Conservation (phyloP, 2,797 vertebrate genomes). For the Margarornis squamiger region DNA sequence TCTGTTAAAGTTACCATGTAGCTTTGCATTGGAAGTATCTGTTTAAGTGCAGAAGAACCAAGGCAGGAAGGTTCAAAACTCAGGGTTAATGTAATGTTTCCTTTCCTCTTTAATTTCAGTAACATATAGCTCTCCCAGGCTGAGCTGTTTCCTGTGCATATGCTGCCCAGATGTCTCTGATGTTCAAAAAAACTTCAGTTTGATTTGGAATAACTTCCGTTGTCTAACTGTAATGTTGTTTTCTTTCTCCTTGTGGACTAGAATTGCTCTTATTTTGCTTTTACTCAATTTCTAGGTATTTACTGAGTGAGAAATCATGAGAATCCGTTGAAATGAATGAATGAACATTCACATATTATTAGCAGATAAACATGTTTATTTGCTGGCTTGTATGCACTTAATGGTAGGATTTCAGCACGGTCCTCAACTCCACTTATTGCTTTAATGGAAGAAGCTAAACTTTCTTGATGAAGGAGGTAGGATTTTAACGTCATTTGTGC, state of each 20-base stretch:
- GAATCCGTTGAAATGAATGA: not conserved
- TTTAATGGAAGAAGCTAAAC: not conserved
- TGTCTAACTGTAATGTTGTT: not conserved
- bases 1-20: not conserved
- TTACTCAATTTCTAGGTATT: not conserved
- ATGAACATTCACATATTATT: not conserved
- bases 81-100: slow-evolving; percentile 9
- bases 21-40: not conserved
- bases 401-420: not conserved
- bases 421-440: not conserved
- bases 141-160: slow-evolving; percentile 38
- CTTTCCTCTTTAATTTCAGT: slow-evolving; percentile 10
- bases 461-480: not conserved
- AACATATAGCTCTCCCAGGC: slow-evolving; percentile 15
- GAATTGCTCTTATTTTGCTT: not conserved
- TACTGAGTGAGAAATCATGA: not conserved
- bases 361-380: not conserved
- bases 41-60: not conserved
- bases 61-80: not conserved
- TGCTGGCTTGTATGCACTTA: not conserved
- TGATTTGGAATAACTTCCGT: slow-evolving; percentile 8
- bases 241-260: not conserved
- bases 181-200: slow-evolving; percentile 1
- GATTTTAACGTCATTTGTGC: not conserved
- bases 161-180: slow-evolving; percentile 52